Evolutionary conservation across 2,888 invertebrate species (phyloP).

Genomic region (Drosophila quasianomalipes): DNA sequence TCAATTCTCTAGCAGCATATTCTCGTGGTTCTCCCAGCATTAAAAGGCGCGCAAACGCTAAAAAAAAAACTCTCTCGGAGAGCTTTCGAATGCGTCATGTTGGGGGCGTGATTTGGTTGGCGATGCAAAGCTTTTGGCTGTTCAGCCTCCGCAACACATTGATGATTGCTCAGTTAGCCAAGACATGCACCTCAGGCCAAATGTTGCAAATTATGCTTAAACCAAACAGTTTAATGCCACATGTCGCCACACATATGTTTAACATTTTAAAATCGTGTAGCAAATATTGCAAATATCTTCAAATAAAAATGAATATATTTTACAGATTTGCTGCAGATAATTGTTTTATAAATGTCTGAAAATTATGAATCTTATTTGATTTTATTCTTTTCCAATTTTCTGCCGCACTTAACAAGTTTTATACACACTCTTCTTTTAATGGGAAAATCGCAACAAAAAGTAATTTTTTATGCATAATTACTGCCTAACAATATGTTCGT

Average conservation of each 20-base stretch:
- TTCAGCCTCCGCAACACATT: slow-evolving; percentile 30
- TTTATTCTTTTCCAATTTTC: neutral
- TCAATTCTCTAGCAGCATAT: slow-evolving; percentile 2
- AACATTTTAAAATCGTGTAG: neutral
- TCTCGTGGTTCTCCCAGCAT: neutral
- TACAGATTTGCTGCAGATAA: neutral
- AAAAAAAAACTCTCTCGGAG: neutral
- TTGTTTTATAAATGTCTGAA: neutral
- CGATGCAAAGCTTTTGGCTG: slow-evolving; percentile 35
- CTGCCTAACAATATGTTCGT: slow-evolving; percentile 5
- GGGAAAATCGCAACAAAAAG: neutral
- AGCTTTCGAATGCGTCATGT: slow-evolving; percentile 38
- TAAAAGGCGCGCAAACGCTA: slow-evolving; percentile 28
- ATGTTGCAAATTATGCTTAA: neutral
- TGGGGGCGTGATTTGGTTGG: slow-evolving; percentile 14
- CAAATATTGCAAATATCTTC: neutral
- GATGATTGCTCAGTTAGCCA: slow-evolving; percentile 35
- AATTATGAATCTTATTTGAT: neutral
- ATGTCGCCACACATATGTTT: neutral
- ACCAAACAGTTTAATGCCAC: no score
- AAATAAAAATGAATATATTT: neutral
- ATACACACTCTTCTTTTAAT: no score
- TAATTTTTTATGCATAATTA: slow-evolving; percentile 1
- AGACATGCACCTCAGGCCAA: slow-evolving; percentile 42
- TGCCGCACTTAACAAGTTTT: neutral